Evolutionary conservation across 2,797 vertebrate species (phyloP).

Genomic region (Dryobates pubescens): DNA sequence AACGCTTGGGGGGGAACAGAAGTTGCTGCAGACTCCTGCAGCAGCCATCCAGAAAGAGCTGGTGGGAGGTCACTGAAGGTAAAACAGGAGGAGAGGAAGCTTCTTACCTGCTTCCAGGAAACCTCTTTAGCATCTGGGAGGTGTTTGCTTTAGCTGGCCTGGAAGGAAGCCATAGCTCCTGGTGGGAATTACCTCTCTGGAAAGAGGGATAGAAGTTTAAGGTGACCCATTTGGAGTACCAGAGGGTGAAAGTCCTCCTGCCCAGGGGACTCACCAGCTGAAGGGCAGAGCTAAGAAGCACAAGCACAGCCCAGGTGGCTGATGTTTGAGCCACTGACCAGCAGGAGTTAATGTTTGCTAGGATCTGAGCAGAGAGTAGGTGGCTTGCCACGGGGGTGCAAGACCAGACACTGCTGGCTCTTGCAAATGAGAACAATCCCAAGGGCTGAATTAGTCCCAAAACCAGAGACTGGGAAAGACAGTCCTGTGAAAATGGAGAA

Average conservation of each 20-base stretch:
- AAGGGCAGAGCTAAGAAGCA: background rate
- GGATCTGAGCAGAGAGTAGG: background rate
- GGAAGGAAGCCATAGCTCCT: background rate
- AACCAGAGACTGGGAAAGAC: background rate
- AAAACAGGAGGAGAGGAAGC: background rate
- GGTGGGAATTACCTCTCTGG: background rate
- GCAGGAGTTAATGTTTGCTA: background rate
- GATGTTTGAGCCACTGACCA: background rate
- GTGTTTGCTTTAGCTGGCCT: background rate
- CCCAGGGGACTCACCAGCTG: background rate
- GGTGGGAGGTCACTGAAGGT: background rate
- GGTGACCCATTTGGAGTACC: background rate
- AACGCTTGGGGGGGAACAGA: fast-evolving
- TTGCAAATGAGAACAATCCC: background rate
- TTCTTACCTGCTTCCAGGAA: background rate
- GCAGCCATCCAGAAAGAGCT: background rate
- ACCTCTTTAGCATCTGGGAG: background rate
- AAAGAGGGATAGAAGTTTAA: background rate
- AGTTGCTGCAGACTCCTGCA: background rate
- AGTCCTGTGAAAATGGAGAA: background rate
- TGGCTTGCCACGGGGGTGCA: background rate
- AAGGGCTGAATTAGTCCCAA: background rate
- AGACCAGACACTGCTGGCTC: background rate
- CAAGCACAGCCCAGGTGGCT: background rate
- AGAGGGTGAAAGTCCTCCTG: background rate